Evolutionary conservation across 2,888 invertebrate genomes (phyloP).

Genomic region (Leucophenga montana): DNA sequence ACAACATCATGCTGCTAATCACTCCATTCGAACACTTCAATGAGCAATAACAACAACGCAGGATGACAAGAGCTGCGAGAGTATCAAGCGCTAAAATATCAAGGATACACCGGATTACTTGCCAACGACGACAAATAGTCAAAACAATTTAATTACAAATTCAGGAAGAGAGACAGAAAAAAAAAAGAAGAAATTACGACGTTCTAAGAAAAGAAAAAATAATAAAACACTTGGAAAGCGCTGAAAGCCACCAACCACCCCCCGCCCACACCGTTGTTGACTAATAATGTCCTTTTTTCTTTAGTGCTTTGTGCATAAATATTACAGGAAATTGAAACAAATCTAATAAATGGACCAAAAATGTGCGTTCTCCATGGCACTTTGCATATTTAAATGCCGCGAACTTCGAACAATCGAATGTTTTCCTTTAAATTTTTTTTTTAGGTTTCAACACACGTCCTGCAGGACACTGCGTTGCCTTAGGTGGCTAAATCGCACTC

Average conservation of each 20-base stretch:
- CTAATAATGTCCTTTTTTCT: conserved; percentile 39
- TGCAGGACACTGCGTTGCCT: conserved; percentile 39
- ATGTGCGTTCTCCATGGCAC: conserved; percentile 58
- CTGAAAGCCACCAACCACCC: conserved; percentile 17
- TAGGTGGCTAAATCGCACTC: neutral
- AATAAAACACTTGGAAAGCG: conserved; percentile 37
- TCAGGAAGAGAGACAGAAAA: conserved; percentile 45
- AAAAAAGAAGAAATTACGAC: conserved; percentile 17
- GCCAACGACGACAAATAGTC: conserved; percentile 4
- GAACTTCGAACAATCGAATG: conserved; percentile 59
- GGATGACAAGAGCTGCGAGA: too few species aligned
- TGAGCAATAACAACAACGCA: neutral
- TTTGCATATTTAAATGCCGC: conserved; percentile 58
- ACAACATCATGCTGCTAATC: conserved; percentile 33
- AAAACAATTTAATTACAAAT: conserved; percentile 55
- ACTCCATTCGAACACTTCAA: neutral
- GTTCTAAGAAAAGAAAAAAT: conserved; percentile 34
- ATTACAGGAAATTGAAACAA: conserved; percentile 61
- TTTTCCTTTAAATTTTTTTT: conserved; percentile 41
- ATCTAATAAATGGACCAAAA: conserved; percentile 69
- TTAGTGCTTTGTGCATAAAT: conserved; percentile 42
- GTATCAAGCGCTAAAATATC: too few species aligned
- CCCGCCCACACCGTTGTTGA: neutral
- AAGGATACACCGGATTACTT: too few species aligned
- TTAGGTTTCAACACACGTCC: conserved; percentile 21